These are phyloP conservation scores for Hipposideros armiger DNA, from an alignment of 2,113 vertebrate genomes.

Conservation along the genomic window DNA sequence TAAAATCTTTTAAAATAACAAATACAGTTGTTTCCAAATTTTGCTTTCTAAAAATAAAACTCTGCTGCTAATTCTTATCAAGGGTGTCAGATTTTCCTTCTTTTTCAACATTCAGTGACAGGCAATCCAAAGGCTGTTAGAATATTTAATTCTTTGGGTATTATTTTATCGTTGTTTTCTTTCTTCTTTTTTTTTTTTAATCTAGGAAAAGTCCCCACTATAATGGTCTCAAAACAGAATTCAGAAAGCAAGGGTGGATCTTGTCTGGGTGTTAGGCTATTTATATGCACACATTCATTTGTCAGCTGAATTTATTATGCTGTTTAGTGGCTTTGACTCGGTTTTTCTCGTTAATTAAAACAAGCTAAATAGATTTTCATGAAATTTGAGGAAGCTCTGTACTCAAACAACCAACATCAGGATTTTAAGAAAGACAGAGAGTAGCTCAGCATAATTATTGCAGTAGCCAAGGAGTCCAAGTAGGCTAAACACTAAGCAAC, in stretches of 20 bases:
- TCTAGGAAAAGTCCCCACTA: background rate
- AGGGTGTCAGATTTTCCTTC: background rate
- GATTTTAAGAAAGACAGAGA: background rate
- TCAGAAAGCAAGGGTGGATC: background rate
- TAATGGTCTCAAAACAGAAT: constrained; percentile 15
- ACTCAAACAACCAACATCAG: background rate
- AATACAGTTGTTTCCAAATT: constrained; percentile 49
- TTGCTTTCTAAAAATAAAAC: constrained; percentile 69
- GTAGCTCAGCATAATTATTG: background rate
- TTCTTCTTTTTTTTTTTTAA: background rate
- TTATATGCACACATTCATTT: background rate
- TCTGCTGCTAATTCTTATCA: constrained; percentile 42
- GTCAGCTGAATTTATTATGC: background rate
- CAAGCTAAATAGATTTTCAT: background rate
- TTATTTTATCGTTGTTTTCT: background rate
- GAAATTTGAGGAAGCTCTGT: constrained; percentile 9
- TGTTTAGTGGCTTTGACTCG: background rate
- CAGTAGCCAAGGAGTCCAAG: background rate
- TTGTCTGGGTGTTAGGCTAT: background rate
- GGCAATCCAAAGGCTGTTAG: background rate
- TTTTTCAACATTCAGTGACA: background rate
- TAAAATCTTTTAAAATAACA: constrained; percentile 63
- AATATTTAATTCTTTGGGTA: background rate
- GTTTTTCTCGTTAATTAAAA: constrained; percentile 50
- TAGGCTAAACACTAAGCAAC: background rate